These are phyloP conservation scores for Pemphredon lugubris DNA, from an alignment of 2,888 invertebrate species.

Conservation along the genomic window DNA sequence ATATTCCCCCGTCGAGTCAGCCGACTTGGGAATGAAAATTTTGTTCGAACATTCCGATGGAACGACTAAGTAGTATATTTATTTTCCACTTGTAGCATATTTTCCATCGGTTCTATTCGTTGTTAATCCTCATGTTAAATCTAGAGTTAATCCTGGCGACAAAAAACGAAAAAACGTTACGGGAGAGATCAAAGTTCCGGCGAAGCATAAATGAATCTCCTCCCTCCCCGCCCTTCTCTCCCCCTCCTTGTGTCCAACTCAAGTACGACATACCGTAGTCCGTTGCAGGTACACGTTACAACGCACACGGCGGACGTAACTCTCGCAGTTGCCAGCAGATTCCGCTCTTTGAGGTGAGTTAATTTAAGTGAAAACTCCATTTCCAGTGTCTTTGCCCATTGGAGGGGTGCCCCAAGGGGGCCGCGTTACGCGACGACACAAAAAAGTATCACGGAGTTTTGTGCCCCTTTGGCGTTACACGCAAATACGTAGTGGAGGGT, in stretches of 20 bases:
- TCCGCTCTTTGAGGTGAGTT: constrained; percentile 57
- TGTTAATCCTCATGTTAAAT: too few relatives aligned
- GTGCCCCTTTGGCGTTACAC: constrained; percentile 28
- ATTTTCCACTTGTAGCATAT: too few relatives aligned
- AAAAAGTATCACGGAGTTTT: constrained; percentile 44
- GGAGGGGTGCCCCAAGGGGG: constrained; percentile 38
- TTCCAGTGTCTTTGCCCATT: constrained; percentile 54
- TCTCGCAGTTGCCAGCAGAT: constrained; percentile 32
- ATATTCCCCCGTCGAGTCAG: too few relatives aligned
- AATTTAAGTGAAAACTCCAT: constrained; percentile 67
- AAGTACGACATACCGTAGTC: constrained; percentile 32
- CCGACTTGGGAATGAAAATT: too few relatives aligned
- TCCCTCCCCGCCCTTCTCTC: background rate
- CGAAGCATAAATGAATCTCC: constrained; percentile 36
- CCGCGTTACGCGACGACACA: constrained; percentile 22
- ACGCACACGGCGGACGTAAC: constrained; percentile 30
- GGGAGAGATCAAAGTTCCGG: constrained; percentile 36
- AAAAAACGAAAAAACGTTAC: too few relatives aligned
- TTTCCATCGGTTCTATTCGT: too few relatives aligned
- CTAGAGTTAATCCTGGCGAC: too few relatives aligned
- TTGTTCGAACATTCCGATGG: too few relatives aligned
- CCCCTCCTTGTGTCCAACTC: constrained; percentile 17
- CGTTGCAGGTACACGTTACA: constrained; percentile 37
- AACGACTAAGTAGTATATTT: too few relatives aligned
- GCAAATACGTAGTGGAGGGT: constrained; percentile 8